Conservation (phyloP, 2,797 vertebrate genomes). For the Phrynocephalus forsythii region DNA sequence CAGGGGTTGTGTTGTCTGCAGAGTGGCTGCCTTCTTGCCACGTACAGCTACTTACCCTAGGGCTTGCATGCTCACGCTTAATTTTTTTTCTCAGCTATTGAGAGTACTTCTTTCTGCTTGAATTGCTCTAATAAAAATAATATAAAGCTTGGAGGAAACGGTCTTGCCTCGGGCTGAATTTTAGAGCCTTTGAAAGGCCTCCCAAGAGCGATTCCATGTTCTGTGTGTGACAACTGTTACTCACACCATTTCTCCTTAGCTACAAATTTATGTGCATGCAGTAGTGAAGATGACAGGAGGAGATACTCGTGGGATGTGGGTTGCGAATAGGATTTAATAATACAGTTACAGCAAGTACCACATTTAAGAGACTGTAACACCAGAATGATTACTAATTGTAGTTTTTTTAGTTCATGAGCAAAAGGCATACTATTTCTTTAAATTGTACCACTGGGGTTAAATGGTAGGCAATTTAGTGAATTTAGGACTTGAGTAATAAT, state of each 20-base stretch:
- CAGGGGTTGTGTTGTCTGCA: neutral
- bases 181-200: slow-evolving; percentile 54
- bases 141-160: slow-evolving; percentile 26
- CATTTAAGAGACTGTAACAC: slow-evolving; percentile 52
- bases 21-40: neutral
- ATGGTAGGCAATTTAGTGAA: slow-evolving; percentile 41
- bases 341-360: slow-evolving; percentile 49
- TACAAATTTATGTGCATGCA: slow-evolving; percentile 60
- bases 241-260: slow-evolving; percentile 51
- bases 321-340: slow-evolving; percentile 60
- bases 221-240: slow-evolving; percentile 48
- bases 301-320: slow-evolving; percentile 41
- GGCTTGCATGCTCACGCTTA: neutral
- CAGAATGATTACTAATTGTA: slow-evolving; percentile 51
- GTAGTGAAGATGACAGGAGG: slow-evolving; percentile 56
- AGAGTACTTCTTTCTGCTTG: slow-evolving; percentile 38
- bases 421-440: slow-evolving; percentile 52
- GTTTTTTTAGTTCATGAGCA: slow-evolving; percentile 42
- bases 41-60: neutral
- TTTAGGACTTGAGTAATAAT: slow-evolving; percentile 29
- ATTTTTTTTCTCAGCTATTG: slow-evolving; percentile 34
- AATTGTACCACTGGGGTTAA: slow-evolving; percentile 37
- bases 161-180: slow-evolving; percentile 40
- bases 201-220: slow-evolving; percentile 46
- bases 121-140: slow-evolving; percentile 33